Evolutionary conservation across 2,888 invertebrate species (phyloP), one percentile per base, ranked within the genome.

Genomic region (Linnaemya tessellans): DNA sequence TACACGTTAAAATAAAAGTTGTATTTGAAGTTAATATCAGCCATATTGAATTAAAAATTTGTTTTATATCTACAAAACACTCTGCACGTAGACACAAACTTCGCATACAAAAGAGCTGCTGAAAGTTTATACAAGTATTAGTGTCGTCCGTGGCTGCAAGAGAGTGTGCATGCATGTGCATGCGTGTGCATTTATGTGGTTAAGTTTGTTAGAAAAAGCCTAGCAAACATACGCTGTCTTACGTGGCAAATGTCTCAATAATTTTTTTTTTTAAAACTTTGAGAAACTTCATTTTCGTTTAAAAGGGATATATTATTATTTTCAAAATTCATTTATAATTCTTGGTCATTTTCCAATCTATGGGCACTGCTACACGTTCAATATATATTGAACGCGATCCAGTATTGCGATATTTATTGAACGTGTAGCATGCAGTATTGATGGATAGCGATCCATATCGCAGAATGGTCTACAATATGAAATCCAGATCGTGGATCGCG

Each of bases 21-120:
- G 46, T 60, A 67, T 18, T 64, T 73, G 22, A 70, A 74, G 68
- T 68, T 74, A 58, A 81, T 71, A 67, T 46, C 79, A 71, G 82
- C 85, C 82, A 82, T 85, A 85, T 85, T 85, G 82, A 85, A 85
- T 85, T 82, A 82, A 85, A 75, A 80, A 67, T 78, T 75, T 75
- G 51, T 51, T 77, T 75, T 43, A 62, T 68, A 54, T 77, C 30
- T n/a, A 51, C 15, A 30, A 54, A 62, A 70, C 51, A 43, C 54
- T 8, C 58, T 67, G 43, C 41, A 49, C 56, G 41, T 20, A 60
- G 30, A 65, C n/a, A n/a, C 30, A n/a, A 56, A 49, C 43, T 56
- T 56, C 9, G 9, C 41, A 65, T 56, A 54, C 51, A 68, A 78
- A 60, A 68, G 25, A 41, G 60, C 60, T 62, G 78, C 41, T 78